Conservation (phyloP, 2,113 vertebrate species). For the Coryphaenoides rupestris region DNA sequence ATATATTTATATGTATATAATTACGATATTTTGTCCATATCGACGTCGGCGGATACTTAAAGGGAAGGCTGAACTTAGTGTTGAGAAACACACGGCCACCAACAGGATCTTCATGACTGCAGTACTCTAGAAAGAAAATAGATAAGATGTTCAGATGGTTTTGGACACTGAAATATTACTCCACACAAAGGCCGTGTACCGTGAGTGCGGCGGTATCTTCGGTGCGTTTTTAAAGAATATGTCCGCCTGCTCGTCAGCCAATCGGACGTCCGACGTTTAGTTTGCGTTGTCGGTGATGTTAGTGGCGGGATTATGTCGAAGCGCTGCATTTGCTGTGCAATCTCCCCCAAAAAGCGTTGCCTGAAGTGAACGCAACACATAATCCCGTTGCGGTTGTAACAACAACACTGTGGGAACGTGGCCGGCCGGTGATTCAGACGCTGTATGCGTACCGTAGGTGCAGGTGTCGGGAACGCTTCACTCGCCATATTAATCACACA, state of each 20-base stretch:
- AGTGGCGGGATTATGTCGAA: conserved; percentile 8
- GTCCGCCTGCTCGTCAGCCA: not conserved
- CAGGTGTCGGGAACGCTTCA: too few relatives aligned
- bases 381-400: conserved; percentile 9
- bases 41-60: not conserved
- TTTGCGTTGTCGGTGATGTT: not conserved
- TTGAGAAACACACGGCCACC: conserved; percentile 1
- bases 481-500: too few relatives aligned
- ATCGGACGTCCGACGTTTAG: conserved; percentile 13
- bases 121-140: not conserved
- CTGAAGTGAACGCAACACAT: not conserved
- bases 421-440: not conserved
- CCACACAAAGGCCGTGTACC: not conserved
- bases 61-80: conserved; percentile 12
- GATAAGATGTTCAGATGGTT: too few relatives aligned
- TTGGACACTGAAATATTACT: not conserved
- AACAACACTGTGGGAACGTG: not conserved
- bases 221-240: conserved; percentile 10
- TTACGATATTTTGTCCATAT: not conserved
- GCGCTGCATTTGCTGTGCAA: not conserved
- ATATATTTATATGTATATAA: not conserved
- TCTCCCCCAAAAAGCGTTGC: conserved; percentile 7
- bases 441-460: not conserved
- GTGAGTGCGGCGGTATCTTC: not conserved
- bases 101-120: conserved; percentile 13